phyloP scores from a whole-genome alignment of 2,888 invertebrate genomes.

The Chromoteleia sp. region DNA sequence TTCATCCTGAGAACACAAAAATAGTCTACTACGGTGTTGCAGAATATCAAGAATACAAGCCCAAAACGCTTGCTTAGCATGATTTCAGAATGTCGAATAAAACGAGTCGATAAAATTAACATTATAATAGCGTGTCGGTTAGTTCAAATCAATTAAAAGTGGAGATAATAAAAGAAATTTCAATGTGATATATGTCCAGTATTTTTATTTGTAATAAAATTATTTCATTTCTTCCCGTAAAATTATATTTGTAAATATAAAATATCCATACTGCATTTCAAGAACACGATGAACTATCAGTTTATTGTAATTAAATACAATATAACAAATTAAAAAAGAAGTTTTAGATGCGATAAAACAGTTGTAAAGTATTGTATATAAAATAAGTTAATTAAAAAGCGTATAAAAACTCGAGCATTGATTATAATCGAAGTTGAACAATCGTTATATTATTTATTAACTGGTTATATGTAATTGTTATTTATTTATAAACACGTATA shows the following conservation, averaged over 20 bases:
- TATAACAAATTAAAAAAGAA: no score
- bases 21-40: constrained; percentile 45
- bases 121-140: no score
- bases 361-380: constrained; percentile 23
- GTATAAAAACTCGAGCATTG: no score
- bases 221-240: neutral
- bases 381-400: constrained; percentile 6
- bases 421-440: no score
- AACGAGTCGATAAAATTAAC: constrained; percentile 32
- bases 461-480: no score
- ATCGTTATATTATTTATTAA: no score
- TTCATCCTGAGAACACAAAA: constrained; percentile 56
- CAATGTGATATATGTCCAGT: neutral
- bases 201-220: neutral
- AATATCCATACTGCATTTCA: no score
- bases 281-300: no score
- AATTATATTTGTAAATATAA: neutral
- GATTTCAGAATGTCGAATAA: constrained; percentile 20
- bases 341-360: neutral
- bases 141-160: no score
- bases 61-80: constrained; percentile 32
- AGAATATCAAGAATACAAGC: constrained; percentile 32
- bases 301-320: no score
- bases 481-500: constrained; percentile 21
- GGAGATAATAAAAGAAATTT: neutral